Percentiles rank a stretch among this genome's conserved stretches.
Evolutionary conservation across 2,888 invertebrate genomes (phyloP).

Genomic region (Dinocampus coccinellae): DNA sequence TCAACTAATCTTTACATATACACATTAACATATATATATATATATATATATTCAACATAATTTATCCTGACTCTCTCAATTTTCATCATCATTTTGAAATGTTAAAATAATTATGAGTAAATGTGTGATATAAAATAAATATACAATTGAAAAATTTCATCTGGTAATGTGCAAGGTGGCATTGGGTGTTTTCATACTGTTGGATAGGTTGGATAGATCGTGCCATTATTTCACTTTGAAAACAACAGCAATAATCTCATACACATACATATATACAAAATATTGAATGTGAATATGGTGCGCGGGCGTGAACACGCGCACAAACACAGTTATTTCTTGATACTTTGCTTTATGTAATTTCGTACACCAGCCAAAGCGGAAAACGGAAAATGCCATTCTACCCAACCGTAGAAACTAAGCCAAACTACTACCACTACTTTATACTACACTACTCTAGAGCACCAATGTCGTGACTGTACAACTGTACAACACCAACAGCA

Average conservation of each 20-base stretch:
- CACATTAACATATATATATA: too few species aligned
- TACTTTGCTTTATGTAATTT: conserved; percentile 61
- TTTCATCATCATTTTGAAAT: too few species aligned
- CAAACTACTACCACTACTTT: conserved; percentile 50
- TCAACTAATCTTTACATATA: background rate
- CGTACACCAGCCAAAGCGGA: conserved; percentile 36
- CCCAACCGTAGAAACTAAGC: conserved; percentile 55
- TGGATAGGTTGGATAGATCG: conserved; percentile 13
- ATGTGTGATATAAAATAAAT: background rate
- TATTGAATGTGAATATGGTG: conserved; percentile 21
- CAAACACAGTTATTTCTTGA: conserved; percentile 54
- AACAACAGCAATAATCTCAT: conserved; percentile 64
- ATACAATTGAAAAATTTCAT: background rate
- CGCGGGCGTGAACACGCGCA: background rate
- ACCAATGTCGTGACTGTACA: background rate
- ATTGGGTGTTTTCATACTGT: background rate
- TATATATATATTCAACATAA: too few species aligned
- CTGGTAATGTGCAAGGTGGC: background rate
- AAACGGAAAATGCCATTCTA: conserved; percentile 22
- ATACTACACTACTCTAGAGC: background rate
- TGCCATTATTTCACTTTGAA: conserved; percentile 60
- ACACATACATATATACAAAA: conserved; percentile 27
- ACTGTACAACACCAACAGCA: background rate
- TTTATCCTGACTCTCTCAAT: background rate
- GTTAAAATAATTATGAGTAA: too few species aligned